phyloP scores from a whole-genome alignment of 2,888 invertebrate genomes.

The Glomeris marginata region DNA sequence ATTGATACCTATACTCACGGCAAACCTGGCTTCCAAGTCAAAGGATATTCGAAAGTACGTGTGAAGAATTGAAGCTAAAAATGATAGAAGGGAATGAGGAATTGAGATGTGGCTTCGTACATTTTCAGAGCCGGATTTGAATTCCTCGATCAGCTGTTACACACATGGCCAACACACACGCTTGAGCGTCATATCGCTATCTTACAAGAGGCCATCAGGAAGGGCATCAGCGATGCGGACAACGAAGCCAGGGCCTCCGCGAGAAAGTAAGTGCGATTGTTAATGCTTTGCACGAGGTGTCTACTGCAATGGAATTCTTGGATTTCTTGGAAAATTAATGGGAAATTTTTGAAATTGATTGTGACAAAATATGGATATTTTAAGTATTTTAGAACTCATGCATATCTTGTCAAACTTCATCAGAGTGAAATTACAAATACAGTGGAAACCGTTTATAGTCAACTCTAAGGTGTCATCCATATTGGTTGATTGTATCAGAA shows the following conservation, averaged over 20 bases:
- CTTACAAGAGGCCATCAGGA: constrained; percentile 61
- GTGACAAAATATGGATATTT: no score
- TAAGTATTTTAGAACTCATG: no score
- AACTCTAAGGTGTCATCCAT: no score
- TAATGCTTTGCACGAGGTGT: neutral
- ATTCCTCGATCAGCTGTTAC: constrained; percentile 63
- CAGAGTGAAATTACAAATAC: no score
- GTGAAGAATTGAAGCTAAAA: neutral
- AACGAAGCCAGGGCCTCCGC: constrained; percentile 67
- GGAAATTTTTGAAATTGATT: neutral
- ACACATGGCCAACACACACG: constrained; percentile 68
- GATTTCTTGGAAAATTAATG: neutral
- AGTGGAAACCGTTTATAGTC: no score
- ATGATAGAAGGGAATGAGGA: no score
- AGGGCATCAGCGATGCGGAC: constrained; percentile 85
- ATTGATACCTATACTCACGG: constrained; percentile 60
- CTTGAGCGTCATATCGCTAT: constrained; percentile 64
- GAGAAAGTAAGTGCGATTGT: constrained; percentile 47
- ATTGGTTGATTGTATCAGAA: no score
- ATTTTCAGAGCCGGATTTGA: constrained; percentile 51
- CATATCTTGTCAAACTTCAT: no score
- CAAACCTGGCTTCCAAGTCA: constrained; percentile 60
- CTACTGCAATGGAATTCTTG: neutral
- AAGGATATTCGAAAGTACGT: constrained; percentile 61
- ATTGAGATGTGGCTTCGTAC: no score